A percentile compares a stretch with the other conserved stretches of the same genome.
Conservation (phyloP, 2,113 vertebrate genomes). For the Callithrix jacchus region DNA sequence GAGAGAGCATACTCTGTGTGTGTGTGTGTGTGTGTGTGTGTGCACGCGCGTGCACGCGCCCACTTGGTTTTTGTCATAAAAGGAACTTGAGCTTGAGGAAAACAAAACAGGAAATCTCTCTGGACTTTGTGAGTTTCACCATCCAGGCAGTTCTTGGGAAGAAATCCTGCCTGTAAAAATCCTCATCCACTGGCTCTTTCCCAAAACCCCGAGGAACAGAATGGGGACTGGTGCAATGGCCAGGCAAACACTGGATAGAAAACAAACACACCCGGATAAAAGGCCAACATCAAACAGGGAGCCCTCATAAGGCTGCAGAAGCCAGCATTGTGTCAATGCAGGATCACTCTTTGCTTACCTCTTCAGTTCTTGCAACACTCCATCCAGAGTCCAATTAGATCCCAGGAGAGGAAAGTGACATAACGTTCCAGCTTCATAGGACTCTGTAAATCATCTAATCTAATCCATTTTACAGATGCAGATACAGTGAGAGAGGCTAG, state of each 20-base stretch:
- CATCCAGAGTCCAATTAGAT: constrained; percentile 28
- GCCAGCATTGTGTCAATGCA: constrained; percentile 58
- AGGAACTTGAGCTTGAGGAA: constrained; percentile 80
- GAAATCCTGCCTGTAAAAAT: constrained; percentile 75
- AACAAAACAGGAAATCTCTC: constrained; percentile 81
- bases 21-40: background rate
- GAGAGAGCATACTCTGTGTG: constrained; percentile 44
- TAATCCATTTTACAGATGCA: constrained; percentile 55
- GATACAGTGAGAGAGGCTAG: constrained; percentile 37
- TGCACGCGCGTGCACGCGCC: no score
- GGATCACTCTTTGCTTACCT: constrained; percentile 28
- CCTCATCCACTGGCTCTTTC: constrained; percentile 65
- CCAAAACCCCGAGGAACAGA: constrained; percentile 54
- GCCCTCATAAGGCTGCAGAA: background rate
- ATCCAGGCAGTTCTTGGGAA: constrained; percentile 75
- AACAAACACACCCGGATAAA: constrained; percentile 60
- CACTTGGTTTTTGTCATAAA: constrained; percentile 58
- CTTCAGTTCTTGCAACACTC: constrained; percentile 61
- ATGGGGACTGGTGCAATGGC: constrained; percentile 25
- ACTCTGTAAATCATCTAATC: constrained; percentile 58
- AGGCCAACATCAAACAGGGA: constrained; percentile 62
- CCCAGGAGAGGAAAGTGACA: constrained; percentile 40
- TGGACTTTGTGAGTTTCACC: constrained; percentile 54
- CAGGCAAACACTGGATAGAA: constrained; percentile 55
- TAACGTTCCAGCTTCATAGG: constrained; percentile 44